Conservation (phyloP, 1,140 invertebrate genomes). For the Microplitis demolitor region DNA sequence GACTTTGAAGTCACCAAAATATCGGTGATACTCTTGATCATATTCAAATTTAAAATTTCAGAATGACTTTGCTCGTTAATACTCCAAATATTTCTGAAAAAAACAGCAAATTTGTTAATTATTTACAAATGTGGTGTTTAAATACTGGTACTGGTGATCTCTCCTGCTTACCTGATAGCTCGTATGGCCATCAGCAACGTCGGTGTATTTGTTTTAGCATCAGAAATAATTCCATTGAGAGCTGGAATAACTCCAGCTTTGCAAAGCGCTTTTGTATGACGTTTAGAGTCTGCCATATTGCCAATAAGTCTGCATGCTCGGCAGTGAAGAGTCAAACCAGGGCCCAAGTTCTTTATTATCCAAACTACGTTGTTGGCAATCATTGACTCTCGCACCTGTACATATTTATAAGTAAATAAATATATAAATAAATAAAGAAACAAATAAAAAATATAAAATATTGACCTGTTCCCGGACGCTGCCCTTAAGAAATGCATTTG, state of each 20-base stretch:
- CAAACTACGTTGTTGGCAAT: slow-evolving; percentile 41
- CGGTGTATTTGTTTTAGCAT: slow-evolving; percentile 37
- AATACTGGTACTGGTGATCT: not conserved
- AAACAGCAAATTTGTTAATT: not conserved
- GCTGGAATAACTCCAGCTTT: slow-evolving; percentile 39
- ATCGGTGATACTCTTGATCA: slow-evolving; percentile 39
- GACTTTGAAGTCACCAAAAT: slow-evolving; percentile 40
- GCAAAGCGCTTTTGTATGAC: slow-evolving; percentile 46
- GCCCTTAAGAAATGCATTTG: slow-evolving; percentile 41
- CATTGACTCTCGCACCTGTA: slow-evolving; percentile 31
- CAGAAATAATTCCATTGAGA: slow-evolving; percentile 34
- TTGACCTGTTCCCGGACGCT: slow-evolving; percentile 43
- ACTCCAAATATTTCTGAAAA: slow-evolving; percentile 51
- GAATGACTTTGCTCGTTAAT: slow-evolving; percentile 38
- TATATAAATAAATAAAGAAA: slow-evolving; percentile 4
- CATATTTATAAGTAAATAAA: slow-evolving; percentile 12
- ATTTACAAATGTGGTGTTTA: not conserved
- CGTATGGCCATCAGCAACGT: slow-evolving; percentile 47
- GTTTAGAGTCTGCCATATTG: slow-evolving; percentile 48
- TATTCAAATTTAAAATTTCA: slow-evolving; percentile 40
- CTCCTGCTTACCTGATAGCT: slow-evolving; percentile 45
- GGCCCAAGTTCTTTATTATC: slow-evolving; percentile 45
- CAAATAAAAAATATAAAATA: slow-evolving; percentile 12
- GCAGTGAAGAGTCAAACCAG: slow-evolving; percentile 42
- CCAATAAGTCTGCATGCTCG: slow-evolving; percentile 52